phyloP scores from a whole-genome alignment of 1,140 invertebrate genomes.

The Trichoplusia ni region DNA sequence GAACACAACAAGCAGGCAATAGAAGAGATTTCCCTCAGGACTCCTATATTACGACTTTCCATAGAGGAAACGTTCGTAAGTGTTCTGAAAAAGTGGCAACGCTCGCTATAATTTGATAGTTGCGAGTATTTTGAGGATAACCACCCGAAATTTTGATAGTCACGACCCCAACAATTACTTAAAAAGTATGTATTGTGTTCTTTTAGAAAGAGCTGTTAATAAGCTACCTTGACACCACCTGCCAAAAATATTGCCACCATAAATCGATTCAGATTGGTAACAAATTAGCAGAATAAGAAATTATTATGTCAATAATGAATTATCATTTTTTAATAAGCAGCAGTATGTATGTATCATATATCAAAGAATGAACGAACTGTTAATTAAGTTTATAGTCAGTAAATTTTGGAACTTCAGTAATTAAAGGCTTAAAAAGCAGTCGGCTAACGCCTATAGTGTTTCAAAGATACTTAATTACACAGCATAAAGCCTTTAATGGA shows the following conservation, averaged over 20 bases:
- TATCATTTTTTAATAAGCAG: not conserved
- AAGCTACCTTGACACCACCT: no score
- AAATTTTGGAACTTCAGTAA: constrained; percentile 16
- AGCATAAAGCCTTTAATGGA: constrained; percentile 5
- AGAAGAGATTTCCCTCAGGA: constrained; percentile 67
- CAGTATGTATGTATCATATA: constrained; percentile 6
- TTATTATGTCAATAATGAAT: no score
- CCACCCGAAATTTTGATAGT: no score
- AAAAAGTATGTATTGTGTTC: no score
- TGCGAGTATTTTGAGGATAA: constrained; percentile 21
- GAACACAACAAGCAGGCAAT: constrained; percentile 69
- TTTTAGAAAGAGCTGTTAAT: no score
- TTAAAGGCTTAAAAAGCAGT: constrained; percentile 24
- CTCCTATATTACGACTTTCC: constrained; percentile 60
- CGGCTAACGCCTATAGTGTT: constrained; percentile 12
- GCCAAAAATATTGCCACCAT: no score
- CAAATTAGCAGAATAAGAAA: no score
- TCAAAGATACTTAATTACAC: constrained; percentile 25
- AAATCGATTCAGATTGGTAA: no score
- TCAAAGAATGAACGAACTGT: not conserved
- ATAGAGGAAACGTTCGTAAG: constrained; percentile 42
- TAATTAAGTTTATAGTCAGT: constrained; percentile 16
- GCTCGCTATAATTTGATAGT: constrained; percentile 13
- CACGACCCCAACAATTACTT: no score
- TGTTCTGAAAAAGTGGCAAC: constrained; percentile 23